Base-by-base conservation (phyloP, 2,113 vertebrate species). In the Rhombomys opimus region DNA sequence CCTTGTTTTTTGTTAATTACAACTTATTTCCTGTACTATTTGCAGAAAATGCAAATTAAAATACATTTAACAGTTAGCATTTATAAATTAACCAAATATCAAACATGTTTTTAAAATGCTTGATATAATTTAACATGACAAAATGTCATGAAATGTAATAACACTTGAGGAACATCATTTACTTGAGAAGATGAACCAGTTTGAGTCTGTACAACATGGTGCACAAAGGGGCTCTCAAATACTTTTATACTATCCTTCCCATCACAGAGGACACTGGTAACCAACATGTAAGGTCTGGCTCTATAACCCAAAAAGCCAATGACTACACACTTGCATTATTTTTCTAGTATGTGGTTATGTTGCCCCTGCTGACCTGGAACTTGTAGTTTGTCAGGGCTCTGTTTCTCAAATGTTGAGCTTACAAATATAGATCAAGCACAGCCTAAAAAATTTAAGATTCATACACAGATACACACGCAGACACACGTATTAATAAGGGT, bases 111-210 rank as follows among this genome's bases (percentile, higher is more conserved):
- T 78, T 52, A 54, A 89, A 94, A 59, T 67, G 86, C 7, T 7
- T 73, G 80, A 52, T 11, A 75, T 76, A 81, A 94, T 90, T 67
- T n/a, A 93, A 89, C 65, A 78, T 95, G 70, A 73, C 35, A 87
- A 35, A 93, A 68, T 10, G 32, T 72, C 46, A 93, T 18, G 14
- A 89, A 72, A 80, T 38, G 46, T 46, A 46, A 18, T 59, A 59
- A 81, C 14, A 59, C 41, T 70, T 89, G 46, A 63, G 61, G 23
- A 20, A 90, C 17, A 75, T 22, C 50, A 76, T 0, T 63, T 0
- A n/a, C 73, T 35, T 38, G 4, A 67, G n/a, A 65, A 52, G 50
- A 93, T 52, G 30, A 92, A 67, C 23, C 54, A 82, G 35, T 20
- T 20, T 52, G 22, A 27, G 73, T 11, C 11, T 90, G 2, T 57